Percentiles rank a stretch among this genome's conserved stretches.
These are phyloP conservation scores for Leistus spinibarbis DNA, from an alignment of 2,888 invertebrate species.

Conservation along the genomic window DNA sequence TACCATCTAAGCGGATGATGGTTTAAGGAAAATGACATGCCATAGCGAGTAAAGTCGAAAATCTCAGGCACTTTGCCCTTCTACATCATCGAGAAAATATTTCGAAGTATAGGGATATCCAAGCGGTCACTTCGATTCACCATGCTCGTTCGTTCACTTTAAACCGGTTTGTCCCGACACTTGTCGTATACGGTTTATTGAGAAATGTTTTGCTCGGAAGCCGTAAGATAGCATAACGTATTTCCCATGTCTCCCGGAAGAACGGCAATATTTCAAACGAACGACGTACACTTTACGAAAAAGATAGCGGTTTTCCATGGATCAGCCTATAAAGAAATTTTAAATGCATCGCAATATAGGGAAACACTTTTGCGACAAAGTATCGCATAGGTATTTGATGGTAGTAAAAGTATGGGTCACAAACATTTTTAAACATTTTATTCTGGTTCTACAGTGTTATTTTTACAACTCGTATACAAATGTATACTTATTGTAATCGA, in stretches of 20 bases:
- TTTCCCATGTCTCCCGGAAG: constrained; percentile 22
- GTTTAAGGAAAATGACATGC: too few relatives aligned
- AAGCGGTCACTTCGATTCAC: background rate
- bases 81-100: background rate
- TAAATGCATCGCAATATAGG: background rate
- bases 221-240: constrained; percentile 35
- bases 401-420: background rate
- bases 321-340: background rate
- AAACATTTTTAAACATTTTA: background rate
- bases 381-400: background rate
- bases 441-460: too few relatives aligned
- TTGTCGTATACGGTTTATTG: constrained; percentile 13
- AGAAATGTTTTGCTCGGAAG: constrained; percentile 28
- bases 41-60: too few relatives aligned
- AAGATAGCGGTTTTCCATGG: background rate
- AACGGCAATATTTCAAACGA: constrained; percentile 24
- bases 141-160: background rate
- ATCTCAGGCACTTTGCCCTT: too few relatives aligned
- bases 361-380: too few relatives aligned
- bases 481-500: too few relatives aligned
- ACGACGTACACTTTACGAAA: constrained; percentile 7
- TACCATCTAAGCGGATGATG: too few relatives aligned
- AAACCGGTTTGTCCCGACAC: background rate
- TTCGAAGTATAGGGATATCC: background rate
- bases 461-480: too few relatives aligned